Evolutionary conservation across 2,888 invertebrate genomes (phyloP).

Genomic region (Miltochrista miniata): DNA sequence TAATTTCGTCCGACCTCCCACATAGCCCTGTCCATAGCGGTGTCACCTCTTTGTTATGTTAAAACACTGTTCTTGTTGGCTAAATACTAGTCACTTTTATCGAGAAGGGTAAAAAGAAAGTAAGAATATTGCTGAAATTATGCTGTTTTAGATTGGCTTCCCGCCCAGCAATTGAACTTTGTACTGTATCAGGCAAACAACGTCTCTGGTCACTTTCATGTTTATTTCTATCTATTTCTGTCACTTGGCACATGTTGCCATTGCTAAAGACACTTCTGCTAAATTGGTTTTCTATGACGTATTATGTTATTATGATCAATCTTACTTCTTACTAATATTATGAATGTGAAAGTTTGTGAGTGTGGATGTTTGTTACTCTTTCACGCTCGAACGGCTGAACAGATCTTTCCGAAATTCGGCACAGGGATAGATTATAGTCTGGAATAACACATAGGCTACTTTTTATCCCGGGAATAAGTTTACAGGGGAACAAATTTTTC

Average conservation of each 20-base stretch:
- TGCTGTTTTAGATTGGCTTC: slow-evolving; percentile 56
- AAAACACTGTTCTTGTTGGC: slow-evolving; percentile 32
- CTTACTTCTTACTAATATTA: no score
- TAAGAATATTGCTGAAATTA: background rate
- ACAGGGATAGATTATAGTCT: no score
- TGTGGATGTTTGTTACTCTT: no score
- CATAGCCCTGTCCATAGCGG: slow-evolving; percentile 42
- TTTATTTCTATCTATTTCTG: slow-evolving; percentile 64
- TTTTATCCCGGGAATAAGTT: no score
- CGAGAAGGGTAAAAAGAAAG: slow-evolving; percentile 19
- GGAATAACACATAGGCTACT: no score
- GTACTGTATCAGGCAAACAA: slow-evolving; percentile 75
- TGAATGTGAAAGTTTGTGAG: no score
- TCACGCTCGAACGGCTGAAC: no score
- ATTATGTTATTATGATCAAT: background rate
- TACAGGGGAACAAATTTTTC: no score
- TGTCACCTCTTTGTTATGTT: slow-evolving; percentile 40
- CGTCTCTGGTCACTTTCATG: slow-evolving; percentile 63
- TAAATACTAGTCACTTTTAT: slow-evolving; percentile 10
- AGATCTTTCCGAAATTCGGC: no score
- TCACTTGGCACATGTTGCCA: slow-evolving; percentile 64
- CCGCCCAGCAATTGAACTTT: slow-evolving; percentile 74
- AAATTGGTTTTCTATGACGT: slow-evolving; percentile 16
- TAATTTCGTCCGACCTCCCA: slow-evolving; percentile 46
- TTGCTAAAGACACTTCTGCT: slow-evolving; percentile 20